Conservation (phyloP, 2,888 invertebrate genomes). For the Bhutanitis thaidina region DNA sequence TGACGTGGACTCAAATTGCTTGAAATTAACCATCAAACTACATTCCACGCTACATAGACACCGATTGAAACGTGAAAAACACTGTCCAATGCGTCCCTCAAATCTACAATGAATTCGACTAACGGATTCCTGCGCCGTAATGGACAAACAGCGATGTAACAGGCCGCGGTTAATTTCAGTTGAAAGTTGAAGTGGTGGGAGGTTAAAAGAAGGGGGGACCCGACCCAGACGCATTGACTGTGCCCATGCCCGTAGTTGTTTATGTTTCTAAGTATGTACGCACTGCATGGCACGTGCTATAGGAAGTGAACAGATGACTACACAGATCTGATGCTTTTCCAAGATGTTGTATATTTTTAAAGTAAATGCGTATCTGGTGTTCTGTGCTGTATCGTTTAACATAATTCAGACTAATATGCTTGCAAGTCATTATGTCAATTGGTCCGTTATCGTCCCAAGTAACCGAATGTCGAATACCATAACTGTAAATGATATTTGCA, state of each 20-base stretch:
- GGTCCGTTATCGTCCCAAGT: not conserved
- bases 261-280: conserved; percentile 41
- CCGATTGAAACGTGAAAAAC: conserved; percentile 26
- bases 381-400: not conserved
- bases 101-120: conserved; percentile 26
- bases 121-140: conserved; percentile 27
- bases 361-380: not conserved
- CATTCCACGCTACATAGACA: conserved; percentile 29
- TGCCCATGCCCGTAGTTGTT: conserved; percentile 48
- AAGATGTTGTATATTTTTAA: conserved; percentile 25
- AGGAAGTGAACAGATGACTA: conserved; percentile 44
- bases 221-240: conserved; percentile 38
- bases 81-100: conserved; percentile 49
- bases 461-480: too few relatives aligned
- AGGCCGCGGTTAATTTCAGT: conserved; percentile 27
- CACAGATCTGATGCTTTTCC: conserved; percentile 48
- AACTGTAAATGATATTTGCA: too few relatives aligned
- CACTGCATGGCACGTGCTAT: conserved; percentile 58
- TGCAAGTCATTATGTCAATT: not conserved
- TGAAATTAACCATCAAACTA: conserved; percentile 55
- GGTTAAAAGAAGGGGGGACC: conserved; percentile 43
- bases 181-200: conserved; percentile 37
- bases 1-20: conserved; percentile 57
- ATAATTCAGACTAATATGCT: too few relatives aligned
- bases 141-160: conserved; percentile 34